Conservation (phyloP, 2,113 vertebrate species). For the Plotosus lineatus region DNA sequence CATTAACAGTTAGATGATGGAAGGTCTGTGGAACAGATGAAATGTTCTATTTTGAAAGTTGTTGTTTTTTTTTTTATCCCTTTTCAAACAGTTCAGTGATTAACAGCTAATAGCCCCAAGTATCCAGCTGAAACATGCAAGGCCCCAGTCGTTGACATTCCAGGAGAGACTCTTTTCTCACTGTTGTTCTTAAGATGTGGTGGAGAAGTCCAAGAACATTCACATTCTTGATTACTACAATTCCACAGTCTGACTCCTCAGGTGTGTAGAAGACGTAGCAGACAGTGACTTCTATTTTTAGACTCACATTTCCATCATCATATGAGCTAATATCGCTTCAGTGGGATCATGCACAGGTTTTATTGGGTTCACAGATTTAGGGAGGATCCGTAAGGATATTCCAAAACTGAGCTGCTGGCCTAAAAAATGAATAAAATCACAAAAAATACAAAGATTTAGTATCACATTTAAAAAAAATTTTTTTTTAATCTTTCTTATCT, state of each 20-base stretch:
- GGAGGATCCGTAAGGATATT: not conserved
- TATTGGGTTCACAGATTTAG: not conserved
- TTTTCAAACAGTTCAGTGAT: not conserved
- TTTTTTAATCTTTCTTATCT: not conserved
- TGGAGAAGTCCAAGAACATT: not conserved
- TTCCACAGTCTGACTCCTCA: not conserved
- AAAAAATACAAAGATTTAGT: not conserved
- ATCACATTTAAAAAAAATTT: not conserved
- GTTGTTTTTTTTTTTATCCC: no score
- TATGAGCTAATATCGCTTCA: not conserved
- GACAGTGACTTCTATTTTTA: not conserved
- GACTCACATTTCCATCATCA: not conserved
- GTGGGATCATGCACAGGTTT: not conserved
- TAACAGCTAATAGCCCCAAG: not conserved
- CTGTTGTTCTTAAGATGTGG: not conserved
- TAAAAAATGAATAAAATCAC: conserved; percentile 3
- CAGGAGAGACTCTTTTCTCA: not conserved
- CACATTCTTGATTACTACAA: not conserved
- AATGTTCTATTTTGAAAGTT: not conserved
- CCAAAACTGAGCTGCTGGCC: not conserved
- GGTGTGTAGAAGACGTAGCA: not conserved
- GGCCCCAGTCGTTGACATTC: not conserved
- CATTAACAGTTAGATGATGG: not conserved
- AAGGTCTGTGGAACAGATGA: not conserved
- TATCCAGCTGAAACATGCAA: not conserved